Evolutionary conservation across 92 coral and sea anemone genomes (phyloP).

Genomic region (Palythoa heliodiscus): DNA sequence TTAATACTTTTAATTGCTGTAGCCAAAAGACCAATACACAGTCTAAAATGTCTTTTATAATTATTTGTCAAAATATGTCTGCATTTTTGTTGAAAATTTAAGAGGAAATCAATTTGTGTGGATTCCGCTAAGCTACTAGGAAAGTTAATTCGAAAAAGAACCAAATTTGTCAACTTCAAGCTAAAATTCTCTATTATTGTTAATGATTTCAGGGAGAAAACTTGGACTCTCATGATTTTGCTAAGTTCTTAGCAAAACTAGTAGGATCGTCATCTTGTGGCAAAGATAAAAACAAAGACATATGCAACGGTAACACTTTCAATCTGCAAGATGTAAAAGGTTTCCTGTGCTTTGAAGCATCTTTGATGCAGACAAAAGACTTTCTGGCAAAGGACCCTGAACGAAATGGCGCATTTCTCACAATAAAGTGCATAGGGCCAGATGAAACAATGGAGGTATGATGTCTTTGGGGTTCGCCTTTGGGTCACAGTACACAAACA

Average conservation of each 20-base stretch:
- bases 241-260: not conserved
- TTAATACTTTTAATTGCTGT: too few relatives aligned
- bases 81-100: too few relatives aligned
- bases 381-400: not conserved
- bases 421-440: not conserved
- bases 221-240: not conserved
- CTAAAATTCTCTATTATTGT: not conserved
- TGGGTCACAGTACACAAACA: not conserved
- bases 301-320: not conserved
- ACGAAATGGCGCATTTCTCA: not conserved
- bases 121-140: too few relatives aligned
- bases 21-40: too few relatives aligned
- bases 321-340: constrained; percentile 1
- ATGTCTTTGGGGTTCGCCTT: not conserved
- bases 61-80: too few relatives aligned
- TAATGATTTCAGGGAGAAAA: not conserved
- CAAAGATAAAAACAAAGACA: not conserved
- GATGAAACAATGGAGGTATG: constrained; percentile 10
- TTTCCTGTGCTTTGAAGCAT: not conserved
- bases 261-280: not conserved
- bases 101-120: too few relatives aligned
- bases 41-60: too few relatives aligned
- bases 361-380: not conserved
- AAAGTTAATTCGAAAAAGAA: too few relatives aligned
- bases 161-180: too few relatives aligned